Conservation (phyloP, 1,140 invertebrate species). For the Hormaphis cornu region DNA sequence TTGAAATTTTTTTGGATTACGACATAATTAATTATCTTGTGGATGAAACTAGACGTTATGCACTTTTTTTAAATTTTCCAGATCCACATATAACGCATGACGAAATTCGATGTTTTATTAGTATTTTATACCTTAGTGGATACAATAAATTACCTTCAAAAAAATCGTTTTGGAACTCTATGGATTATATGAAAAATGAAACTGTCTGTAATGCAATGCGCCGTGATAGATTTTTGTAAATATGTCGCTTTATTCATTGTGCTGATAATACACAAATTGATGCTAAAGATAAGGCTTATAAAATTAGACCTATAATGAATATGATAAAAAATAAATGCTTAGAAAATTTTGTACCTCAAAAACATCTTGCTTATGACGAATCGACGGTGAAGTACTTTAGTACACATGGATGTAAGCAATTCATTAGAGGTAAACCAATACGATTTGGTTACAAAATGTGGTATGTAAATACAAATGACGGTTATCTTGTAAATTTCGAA, state of each 20-base stretch:
- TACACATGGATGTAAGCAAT: too few species aligned
- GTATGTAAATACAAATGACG: not conserved
- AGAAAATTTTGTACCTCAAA: not conserved
- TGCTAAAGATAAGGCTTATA: not conserved
- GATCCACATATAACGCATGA: not conserved
- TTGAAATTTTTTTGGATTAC: not conserved
- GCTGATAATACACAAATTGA: too few species aligned
- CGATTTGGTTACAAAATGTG: not conserved
- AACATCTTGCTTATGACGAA: not conserved
- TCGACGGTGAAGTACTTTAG: fast-evolving
- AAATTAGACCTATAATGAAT: not conserved
- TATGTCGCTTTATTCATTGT: too few species aligned
- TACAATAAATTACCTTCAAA: too few species aligned
- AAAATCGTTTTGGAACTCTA: too few species aligned
- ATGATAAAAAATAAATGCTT: not conserved
- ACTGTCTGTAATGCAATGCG: too few species aligned
- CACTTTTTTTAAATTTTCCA: not conserved
- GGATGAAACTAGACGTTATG: not conserved
- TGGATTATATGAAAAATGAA: too few species aligned
- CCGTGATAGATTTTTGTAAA: too few species aligned
- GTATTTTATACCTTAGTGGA: too few species aligned
- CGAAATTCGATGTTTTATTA: slow-evolving; percentile 36
- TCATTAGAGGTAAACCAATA: not conserved
- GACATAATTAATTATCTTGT: too few species aligned
- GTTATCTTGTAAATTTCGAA: too few species aligned